Evolutionary conservation across 2,888 invertebrate species (phyloP), one percentile per base, ranked within the genome.

Genomic region (Pachydiplax longipennis): DNA sequence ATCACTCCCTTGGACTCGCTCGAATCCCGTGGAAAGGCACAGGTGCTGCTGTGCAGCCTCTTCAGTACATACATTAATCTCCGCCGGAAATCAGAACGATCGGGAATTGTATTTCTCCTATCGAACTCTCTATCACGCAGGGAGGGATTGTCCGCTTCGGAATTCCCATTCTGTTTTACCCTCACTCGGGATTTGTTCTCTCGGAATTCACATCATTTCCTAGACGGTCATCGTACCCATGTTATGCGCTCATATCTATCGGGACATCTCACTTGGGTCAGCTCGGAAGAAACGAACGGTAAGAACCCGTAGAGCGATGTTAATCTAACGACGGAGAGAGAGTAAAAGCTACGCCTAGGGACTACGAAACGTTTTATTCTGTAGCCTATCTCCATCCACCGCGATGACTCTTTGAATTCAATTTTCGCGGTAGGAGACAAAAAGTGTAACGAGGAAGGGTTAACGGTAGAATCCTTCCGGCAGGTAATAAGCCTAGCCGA

Each of bases 391-490:
- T 58, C n/a, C 58, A 13, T 22, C 61, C 61, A 22, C 6, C 31
- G 2, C 82, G 87, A 65, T 87, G 61, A 61, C 87, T 87, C 87
- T 44, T 10, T 87, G 87, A 87, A 87, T 87, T 87, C 87, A 61
- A 65, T 87, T 87, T 87, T 61, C 61, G 35, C 37, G 61, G 44
- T 44, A 44, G 44, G 87, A 12, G 61, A 61, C 58, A 87, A 87
- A 87, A 87, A 87, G 61, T 87, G 87, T 87, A 87, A 35, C 87
- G 87, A 37, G 87, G 53, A 18, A 82, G 82, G 48, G 13, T 35
- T 83, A 87, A 87, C 87, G 87, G 87, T 87, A 87, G 87, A 35
- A 8, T 65, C 61, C 87, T 87, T 87, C 87, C 87, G 87, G 87
- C 87, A 87, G 87, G 61, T 65, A 87, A 87, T 87, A 87, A 87